Evolutionary conservation across 2,113 vertebrate genomes (phyloP).

Genomic region (Lophotis ruficrista): DNA sequence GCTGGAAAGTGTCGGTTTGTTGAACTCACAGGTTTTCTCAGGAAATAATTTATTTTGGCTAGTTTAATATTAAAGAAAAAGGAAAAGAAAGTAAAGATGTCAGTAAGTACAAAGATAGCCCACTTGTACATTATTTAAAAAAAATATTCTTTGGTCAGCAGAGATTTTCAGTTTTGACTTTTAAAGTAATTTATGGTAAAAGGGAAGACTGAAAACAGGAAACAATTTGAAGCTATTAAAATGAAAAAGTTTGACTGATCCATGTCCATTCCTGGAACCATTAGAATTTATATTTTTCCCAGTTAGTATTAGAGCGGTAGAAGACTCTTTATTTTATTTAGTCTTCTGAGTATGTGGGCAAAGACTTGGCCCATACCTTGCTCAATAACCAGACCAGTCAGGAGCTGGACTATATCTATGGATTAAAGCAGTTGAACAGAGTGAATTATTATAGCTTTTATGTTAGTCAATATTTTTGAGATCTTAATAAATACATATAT

Average conservation of each 20-base stretch:
- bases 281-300: neutral
- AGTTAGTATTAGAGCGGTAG: neutral
- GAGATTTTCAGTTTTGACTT: neutral
- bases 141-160: neutral
- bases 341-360: neutral
- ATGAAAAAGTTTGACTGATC: neutral
- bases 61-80: neutral
- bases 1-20: neutral
- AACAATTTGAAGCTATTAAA: neutral
- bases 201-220: neutral
- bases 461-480: neutral
- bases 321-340: neutral
- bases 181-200: neutral
- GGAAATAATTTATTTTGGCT: neutral
- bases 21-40: neutral
- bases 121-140: neutral
- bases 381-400: neutral
- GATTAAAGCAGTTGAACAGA: neutral
- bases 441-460: neutral
- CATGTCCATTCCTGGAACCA: neutral
- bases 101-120: neutral
- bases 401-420: neutral
- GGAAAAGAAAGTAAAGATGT: neutral
- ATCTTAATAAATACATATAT: neutral
- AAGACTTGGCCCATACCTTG: neutral